Evolutionary conservation across 2,113 vertebrate genomes (phyloP), one percentile per base, ranked within the genome.

Genomic region (Protobothrops flavoviridis): DNA sequence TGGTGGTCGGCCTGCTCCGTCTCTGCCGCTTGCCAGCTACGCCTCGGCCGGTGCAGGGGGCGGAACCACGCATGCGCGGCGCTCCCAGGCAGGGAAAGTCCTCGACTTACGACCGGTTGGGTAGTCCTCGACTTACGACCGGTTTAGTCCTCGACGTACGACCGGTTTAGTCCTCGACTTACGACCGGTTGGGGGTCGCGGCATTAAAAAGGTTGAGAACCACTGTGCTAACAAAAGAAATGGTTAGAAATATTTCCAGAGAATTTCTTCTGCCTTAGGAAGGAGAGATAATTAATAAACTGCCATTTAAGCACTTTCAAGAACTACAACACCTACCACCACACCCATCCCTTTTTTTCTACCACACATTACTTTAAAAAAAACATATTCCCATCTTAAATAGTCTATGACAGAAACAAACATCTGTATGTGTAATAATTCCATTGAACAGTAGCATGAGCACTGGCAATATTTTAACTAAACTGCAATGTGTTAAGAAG

Each of bases 401-500:
- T 87, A 93, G 29, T 29, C 81, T 94, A 93, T 94, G 74, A 88
- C 94, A 6, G 86, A 94, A 95, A 91, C 94, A 96, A 93, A 92
- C 93, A 91, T 94, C 94, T 88, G 9, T 94, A 59, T 96, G 55
- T 95, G 85, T 93, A 95, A 74, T 55, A 87, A 74, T 92, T 29
- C 86, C 93, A 93, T 95, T 96, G 91, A 64, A 81, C 39, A 81
- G 94, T 93, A 97, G 95, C 97, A 97, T 97, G 96, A 97, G 97
- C 89, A 55, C 87, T 94, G 96, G 97, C 97, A 97, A 93, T 97
- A 98, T 98, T 98, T 97, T 97, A 94, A 94, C 0, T 33, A 48
- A 90, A 29, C 5, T 57, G 85, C n/a, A n/a, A 13, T 8, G 7
- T 89, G 0, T 93, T 53, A 23, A 52, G 12, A 26, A 39, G 13